Evolutionary conservation across 1,140 invertebrate species (phyloP).

Genomic region (Venustaconcha ellipsiformis): DNA sequence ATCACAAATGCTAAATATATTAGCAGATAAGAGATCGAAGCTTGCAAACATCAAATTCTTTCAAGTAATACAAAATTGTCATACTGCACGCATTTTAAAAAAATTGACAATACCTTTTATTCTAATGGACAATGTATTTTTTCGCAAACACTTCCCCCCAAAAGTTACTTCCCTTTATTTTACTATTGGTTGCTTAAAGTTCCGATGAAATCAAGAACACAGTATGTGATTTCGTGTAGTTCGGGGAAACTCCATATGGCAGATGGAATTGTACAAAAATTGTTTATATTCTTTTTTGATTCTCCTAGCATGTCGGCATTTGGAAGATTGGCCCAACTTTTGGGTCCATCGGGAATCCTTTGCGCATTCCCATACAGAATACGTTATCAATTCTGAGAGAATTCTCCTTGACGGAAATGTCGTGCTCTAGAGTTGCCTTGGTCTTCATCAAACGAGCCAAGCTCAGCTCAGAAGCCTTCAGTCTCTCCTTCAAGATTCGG

Average conservation of each 20-base stretch:
- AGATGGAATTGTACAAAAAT: conserved; percentile 6
- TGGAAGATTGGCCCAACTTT: conserved; percentile 69
- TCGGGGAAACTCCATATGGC: neutral
- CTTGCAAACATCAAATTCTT: no score
- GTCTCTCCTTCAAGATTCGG: conserved; percentile 65
- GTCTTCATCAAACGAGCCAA: conserved; percentile 86
- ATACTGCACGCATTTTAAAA: no score
- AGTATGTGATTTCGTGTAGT: conserved; percentile 1
- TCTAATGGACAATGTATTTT: no score
- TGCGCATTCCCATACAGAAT: conserved; percentile 89
- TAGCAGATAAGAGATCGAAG: no score
- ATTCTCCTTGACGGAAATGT: conserved; percentile 90
- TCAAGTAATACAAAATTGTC: no score
- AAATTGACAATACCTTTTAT: no score
- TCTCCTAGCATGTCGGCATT: conserved; percentile 63
- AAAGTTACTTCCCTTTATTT: neutral
- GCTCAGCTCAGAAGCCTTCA: conserved; percentile 71
- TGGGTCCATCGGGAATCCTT: conserved; percentile 76
- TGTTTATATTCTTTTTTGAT: conserved; percentile 10
- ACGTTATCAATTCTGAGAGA: conserved; percentile 91
- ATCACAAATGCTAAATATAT: no score
- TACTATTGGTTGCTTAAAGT: neutral
- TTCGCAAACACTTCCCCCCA: no score
- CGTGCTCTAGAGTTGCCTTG: conserved; percentile 84
- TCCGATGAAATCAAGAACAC: neutral